Evolutionary conservation across 2,888 invertebrate genomes (phyloP), one percentile per base, ranked within the genome.

Genomic region (Caenorhabditis sp.): DNA sequence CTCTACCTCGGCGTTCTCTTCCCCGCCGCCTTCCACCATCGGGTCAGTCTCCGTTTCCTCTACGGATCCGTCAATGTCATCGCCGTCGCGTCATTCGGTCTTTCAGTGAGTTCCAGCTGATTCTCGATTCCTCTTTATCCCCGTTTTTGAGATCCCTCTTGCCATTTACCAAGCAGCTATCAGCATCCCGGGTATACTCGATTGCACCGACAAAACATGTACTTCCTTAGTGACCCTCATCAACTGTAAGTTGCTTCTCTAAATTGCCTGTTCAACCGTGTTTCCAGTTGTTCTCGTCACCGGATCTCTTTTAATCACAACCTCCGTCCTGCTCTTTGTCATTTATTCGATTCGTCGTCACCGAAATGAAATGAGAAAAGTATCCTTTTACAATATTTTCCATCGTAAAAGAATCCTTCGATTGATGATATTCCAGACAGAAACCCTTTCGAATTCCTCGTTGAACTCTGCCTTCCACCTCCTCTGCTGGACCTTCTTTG

Each of bases 1-100:
- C 62, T 71, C 18, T 71, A 71, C 51, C 24, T 71, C 15, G 71
- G 71, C 24, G 71, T 71, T 5, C 15, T 71, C 28, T 61, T 50
- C 13, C 71, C 71, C 2, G 22, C 53, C 3, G 40, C 71, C n/a
- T 62, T 55, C 44, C 61, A 40, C 24, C 61, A 71, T 55, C 20
- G 20, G 1, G 28, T 71, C 15, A 26, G 37, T 6, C 28, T 71
- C 28, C 37, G 70, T 18, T 9, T 32, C 9, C 40, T 71, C 13
- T 71, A 71, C 51, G 22, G 26, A 3, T 60, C 62, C 15, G 61
- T 70, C 18, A 26, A 20, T 20, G 26, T 70, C n/a, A 50, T 70
- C 13, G 51, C 24, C 26, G 22, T 70, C 22, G 13, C 37, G 6
- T 61, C 71, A 1, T 37, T 71, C 18, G 40, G 24, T 9, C 8